Conservation (phyloP, 2,113 vertebrate species). For the Chitala chitala region DNA sequence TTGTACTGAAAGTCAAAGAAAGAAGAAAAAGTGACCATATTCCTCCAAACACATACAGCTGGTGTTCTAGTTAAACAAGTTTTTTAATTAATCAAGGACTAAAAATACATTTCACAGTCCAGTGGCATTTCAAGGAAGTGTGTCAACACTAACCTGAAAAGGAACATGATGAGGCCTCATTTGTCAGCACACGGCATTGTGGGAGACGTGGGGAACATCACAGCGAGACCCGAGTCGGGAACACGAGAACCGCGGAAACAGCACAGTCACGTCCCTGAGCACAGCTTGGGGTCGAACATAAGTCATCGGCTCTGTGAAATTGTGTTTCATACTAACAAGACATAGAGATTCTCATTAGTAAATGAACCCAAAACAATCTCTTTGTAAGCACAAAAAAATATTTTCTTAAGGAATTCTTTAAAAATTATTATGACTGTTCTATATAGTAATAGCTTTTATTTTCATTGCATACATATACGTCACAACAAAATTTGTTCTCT, state of each 20-base stretch:
- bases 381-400: background rate
- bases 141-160: background rate
- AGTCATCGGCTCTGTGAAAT: no score
- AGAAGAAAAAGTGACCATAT: background rate
- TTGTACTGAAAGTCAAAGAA: background rate
- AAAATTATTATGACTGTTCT: no score
- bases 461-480: no score
- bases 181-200: background rate
- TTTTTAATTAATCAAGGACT: background rate
- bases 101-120: constrained; percentile 12
- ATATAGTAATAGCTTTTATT: no score
- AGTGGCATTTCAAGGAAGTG: background rate
- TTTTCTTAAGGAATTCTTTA: background rate
- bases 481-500: no score
- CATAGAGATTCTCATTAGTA: background rate
- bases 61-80: no score
- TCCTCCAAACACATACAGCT: background rate
- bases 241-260: no score
- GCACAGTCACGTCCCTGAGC: background rate
- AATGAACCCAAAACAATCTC: background rate
- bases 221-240: background rate
- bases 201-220: background rate
- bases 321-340: no score
- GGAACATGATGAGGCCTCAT: background rate
- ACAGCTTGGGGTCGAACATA: background rate